Evolutionary conservation across 2,113 vertebrate species (phyloP).

Genomic region (Microcebus ravelobensis): DNA sequence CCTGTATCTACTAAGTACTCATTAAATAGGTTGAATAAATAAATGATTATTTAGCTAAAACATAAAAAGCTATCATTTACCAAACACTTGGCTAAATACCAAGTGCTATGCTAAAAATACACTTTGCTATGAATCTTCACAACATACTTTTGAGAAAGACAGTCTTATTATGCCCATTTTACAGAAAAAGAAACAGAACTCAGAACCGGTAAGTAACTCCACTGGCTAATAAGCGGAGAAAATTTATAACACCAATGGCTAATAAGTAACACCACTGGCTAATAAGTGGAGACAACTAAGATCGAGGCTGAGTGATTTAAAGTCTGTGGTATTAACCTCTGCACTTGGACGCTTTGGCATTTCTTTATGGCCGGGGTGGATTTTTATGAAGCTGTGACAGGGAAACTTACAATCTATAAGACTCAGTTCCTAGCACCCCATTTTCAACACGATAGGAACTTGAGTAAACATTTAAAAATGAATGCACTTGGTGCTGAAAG

Average conservation of each 20-base stretch:
- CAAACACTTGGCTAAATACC: background rate
- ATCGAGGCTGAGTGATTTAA: background rate
- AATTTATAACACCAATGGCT: too few relatives aligned
- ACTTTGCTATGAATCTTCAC: conserved; percentile 25
- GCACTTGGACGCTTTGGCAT: background rate
- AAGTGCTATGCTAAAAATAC: background rate
- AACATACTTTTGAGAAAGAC: background rate
- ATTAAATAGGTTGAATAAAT: background rate
- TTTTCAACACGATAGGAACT: background rate
- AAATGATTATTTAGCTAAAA: background rate
- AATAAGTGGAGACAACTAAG: background rate
- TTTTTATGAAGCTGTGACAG: background rate
- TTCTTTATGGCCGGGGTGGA: background rate
- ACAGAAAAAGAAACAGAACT: background rate
- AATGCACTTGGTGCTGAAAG: background rate
- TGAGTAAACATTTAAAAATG: conserved; percentile 23
- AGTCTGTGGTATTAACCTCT: background rate
- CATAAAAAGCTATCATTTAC: background rate
- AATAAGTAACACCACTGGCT: background rate
- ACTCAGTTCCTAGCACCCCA: background rate
- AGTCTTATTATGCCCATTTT: background rate
- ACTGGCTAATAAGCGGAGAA: background rate
- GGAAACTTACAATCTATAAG: background rate
- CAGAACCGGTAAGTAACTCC: background rate
- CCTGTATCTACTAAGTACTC: background rate